Base-by-base conservation (phyloP, 2,797 vertebrate species). In the Micrastur ruficollis region DNA sequence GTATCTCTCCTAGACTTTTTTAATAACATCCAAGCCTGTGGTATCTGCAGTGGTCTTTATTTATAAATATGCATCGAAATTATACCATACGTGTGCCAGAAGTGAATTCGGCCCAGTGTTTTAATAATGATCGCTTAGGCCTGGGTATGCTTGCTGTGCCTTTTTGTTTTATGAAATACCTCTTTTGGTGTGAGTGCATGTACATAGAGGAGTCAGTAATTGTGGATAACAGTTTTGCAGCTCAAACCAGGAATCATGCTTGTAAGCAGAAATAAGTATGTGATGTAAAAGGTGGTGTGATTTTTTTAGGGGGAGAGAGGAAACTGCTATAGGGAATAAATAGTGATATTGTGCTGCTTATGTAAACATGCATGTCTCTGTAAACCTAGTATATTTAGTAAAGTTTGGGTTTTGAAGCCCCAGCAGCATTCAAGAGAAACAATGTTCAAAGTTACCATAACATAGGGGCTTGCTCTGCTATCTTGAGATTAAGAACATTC, bases 381-480 rank as follows among this genome's bases (percentile, higher is more conserved):
- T 70, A 82, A 74, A 17, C 8, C 29, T 18, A 8, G 8, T 22
- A 9, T 55, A 21, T 65, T 74, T 74, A 47, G 9, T 91, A 11
- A 81, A 10, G 6, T 46, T 62, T 50, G 46, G n/a, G 23, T 52
- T 78, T 82, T 44, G 47, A 79, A 83, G 27, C 7, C 38, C 14
- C 32, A 3, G n/a, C 55, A 25, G 20, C 50, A 56, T 38, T 81
- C 26, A 56, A 42, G 49, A 25, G 59, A 72, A 61, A 34, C 19
- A 22, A 55, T 75, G 14, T 32, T 82, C 42, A 52, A 62, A 79
- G 19, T 22, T 52, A n/a, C 46, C 2, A 0, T 49, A n/a, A 50
- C 2, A 0, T 49, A 49, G 71, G 25, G 23, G 22, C 23, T 13
- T 1, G 4, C 62, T 68, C 49, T 56, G 12, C 49, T 53, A 1